Evolutionary conservation across 2,113 vertebrate genomes (phyloP), one percentile per base, ranked within the genome.

Genomic region (Oophaga pumilio): DNA sequence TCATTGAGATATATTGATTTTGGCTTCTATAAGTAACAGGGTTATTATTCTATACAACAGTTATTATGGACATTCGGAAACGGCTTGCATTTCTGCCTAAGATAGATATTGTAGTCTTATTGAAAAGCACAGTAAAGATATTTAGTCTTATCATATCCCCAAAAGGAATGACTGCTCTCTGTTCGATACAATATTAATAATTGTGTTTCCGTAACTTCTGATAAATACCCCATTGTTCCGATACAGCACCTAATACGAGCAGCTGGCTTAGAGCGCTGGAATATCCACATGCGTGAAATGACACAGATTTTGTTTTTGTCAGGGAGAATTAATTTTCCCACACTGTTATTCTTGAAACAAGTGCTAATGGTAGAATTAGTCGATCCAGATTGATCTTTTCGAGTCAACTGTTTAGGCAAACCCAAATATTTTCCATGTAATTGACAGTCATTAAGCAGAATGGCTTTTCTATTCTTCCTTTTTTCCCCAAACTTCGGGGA

Each of bases 401-500:
- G 89, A 84, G 76, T 53, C 26, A 86, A 43, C 76, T 87, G 74
- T 50, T 74, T 89, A 81, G 84, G 88, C 14, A 87, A 89, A 68
- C 85, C 26, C 49, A 90, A 90, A 43, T 90, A 88, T 87, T 90
- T 91, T 89, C 49, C 81, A 76, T 84, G 86, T 33, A 85, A 9
- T 80, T 88, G 88, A 87, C 82, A 81, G 53, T 80, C 84, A 85
- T 87, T 87, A 69, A 73, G 80, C 49, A 26, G 78, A 89, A 86
- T 89, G 88, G 82, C 82, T 59, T 28, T 8, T 6, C 79, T 28
- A 64, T 12, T 73, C 22, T 88, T 82, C 43, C 78, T 81, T 88
- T 81, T 88, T 76, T 89, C 90, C 83, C 57, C 89, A 88, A 92
- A 90, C 24, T 83, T 89, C 28, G n/a, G 91, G 86, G 90, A 89